These are phyloP conservation scores for Litocranius walleri DNA, from an alignment of 2,113 vertebrate genomes.

Conservation along the genomic window DNA sequence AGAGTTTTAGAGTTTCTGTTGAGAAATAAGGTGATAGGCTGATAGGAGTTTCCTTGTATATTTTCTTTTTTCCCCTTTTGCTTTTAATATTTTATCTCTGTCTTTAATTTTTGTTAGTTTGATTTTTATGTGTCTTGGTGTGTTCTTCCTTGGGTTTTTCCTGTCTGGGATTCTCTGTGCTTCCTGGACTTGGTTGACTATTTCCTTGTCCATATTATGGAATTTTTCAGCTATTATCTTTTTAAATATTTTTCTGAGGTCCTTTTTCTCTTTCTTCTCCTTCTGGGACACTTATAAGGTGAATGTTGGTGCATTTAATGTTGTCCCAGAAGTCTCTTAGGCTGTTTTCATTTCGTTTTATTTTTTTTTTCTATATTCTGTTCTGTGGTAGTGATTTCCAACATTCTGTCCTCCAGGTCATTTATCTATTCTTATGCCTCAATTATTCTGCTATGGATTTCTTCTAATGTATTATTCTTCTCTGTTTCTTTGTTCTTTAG, in stretches of 20 bases:
- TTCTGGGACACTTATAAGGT: background rate
- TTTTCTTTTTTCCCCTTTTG: background rate
- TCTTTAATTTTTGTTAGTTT: background rate
- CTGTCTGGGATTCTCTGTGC: background rate
- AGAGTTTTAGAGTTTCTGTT: background rate
- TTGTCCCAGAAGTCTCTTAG: background rate
- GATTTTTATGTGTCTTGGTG: background rate
- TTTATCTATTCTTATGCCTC: background rate
- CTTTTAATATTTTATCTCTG: background rate
- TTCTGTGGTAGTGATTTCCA: background rate
- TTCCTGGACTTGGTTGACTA: background rate
- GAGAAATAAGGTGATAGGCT: background rate
- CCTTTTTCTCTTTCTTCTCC: background rate
- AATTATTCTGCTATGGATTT: background rate
- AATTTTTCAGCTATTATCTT: background rate
- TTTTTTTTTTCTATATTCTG: background rate
- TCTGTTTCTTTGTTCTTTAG: background rate
- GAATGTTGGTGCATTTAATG: background rate
- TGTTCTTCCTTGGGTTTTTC: background rate
- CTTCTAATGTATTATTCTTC: background rate
- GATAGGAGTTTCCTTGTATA: background rate
- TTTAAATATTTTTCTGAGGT: background rate
- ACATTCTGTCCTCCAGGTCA: background rate
- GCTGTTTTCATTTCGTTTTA: background rate
- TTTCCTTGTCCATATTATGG: background rate